phyloP scores from a whole-genome alignment of 2,888 invertebrate species.

The Argyra leucocephala region DNA sequence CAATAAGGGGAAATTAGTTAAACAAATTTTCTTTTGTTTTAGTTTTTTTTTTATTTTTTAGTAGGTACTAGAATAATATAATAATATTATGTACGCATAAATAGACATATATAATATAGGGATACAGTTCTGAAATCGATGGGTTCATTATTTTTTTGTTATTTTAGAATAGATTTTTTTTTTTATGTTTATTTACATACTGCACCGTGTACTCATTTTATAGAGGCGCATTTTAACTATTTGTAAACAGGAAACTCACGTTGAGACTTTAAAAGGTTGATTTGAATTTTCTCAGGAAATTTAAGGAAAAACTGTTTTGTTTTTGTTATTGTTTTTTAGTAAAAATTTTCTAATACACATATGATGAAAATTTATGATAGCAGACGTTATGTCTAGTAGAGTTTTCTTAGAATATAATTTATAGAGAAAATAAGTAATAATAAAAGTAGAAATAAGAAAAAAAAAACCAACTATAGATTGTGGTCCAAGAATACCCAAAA shows the following conservation, averaged over 20 bases:
- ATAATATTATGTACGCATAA: too few species aligned
- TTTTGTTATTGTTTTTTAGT: neutral
- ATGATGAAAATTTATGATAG: conserved; percentile 1
- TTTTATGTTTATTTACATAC: conserved; percentile 7
- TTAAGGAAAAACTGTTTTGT: neutral
- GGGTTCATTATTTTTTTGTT: too few species aligned
- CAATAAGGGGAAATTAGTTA: neutral
- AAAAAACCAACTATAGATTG: too few species aligned
- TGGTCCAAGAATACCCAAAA: too few species aligned
- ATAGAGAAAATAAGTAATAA: neutral
- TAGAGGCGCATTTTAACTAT: conserved; percentile 9
- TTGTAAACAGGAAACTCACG: conserved; percentile 13
- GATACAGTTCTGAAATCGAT: too few species aligned
- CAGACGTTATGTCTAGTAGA: neutral
- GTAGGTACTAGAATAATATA: too few species aligned
- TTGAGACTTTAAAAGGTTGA: conserved; percentile 2
- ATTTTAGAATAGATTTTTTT: neutral
- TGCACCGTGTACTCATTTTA: conserved; percentile 12
- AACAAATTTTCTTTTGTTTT: neutral
- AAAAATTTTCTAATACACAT: neutral
- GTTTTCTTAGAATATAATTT: neutral
- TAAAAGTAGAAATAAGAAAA: neutral
- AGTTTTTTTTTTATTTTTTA: neutral
- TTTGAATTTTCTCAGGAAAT: conserved; percentile 10
- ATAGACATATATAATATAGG: too few species aligned